These are phyloP conservation scores for Scyliorhinus canicula DNA, from an alignment of 2,797 vertebrate species.

Conservation along the genomic window DNA sequence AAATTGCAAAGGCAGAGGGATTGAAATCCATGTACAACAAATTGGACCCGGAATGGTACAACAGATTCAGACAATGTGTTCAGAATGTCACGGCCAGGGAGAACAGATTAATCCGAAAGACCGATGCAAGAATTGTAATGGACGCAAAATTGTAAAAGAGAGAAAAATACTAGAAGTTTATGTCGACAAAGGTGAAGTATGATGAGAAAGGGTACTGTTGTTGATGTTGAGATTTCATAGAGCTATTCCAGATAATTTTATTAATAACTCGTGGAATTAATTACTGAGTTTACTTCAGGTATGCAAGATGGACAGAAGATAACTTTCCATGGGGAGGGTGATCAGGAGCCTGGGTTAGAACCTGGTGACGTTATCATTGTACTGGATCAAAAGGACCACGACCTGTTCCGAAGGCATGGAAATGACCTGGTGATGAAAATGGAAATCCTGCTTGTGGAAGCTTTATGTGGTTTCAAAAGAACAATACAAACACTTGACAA, in stretches of 20 bases:
- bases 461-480: slow-evolving; percentile 87
- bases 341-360: slow-evolving; percentile 91
- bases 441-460: slow-evolving; percentile 80
- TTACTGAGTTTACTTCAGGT: slow-evolving; percentile 56
- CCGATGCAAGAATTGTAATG: slow-evolving; percentile 82
- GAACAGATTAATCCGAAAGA: slow-evolving; percentile 84
- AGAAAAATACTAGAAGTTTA: slow-evolving; percentile 95
- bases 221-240: background rate
- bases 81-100: slow-evolving; percentile 87
- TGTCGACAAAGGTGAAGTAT: slow-evolving; percentile 81
- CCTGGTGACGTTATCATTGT: slow-evolving; percentile 88
- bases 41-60: slow-evolving; percentile 95
- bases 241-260: background rate
- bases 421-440: slow-evolving; percentile 79
- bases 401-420: slow-evolving; percentile 72
- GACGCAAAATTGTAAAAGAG: slow-evolving; percentile 82
- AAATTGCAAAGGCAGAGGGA: slow-evolving; percentile 83
- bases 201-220: background rate
- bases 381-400: slow-evolving; percentile 85
- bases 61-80: slow-evolving; percentile 88
- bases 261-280: background rate
- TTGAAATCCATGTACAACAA: slow-evolving; percentile 83
- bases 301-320: slow-evolving; percentile 95
- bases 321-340: slow-evolving; percentile 85
- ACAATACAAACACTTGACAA: slow-evolving; percentile 76